Conservation (phyloP, 2,888 invertebrate genomes). For the Linnaemya tessellans region DNA sequence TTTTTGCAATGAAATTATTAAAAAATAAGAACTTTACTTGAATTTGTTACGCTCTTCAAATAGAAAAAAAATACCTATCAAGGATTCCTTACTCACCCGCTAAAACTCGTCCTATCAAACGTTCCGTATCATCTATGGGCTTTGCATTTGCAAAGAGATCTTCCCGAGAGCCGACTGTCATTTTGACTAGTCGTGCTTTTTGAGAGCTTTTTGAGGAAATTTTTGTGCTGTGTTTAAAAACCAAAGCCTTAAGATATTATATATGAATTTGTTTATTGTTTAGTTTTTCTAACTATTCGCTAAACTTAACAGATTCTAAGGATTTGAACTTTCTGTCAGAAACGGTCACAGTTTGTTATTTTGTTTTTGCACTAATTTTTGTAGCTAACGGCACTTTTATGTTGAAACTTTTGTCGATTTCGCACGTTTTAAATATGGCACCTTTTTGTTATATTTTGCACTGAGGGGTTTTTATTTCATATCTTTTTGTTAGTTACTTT, state of each 20-base stretch:
- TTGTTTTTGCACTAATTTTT: neutral
- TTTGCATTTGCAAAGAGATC: constrained; percentile 82
- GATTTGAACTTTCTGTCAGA: constrained; percentile 20
- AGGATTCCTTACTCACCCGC: constrained; percentile 80
- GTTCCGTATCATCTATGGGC: constrained; percentile 82
- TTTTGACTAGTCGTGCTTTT: constrained; percentile 72
- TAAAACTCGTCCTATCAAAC: constrained; percentile 82
- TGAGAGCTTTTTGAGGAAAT: constrained; percentile 61
- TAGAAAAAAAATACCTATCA: neutral
- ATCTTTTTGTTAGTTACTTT: constrained; percentile 20
- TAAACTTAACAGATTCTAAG: constrained; percentile 6
- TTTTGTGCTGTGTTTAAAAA: constrained; percentile 39
- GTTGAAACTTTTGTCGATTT: neutral
- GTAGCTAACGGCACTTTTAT: constrained; percentile 31
- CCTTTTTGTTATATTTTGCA: constrained; percentile 33
- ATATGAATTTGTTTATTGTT: neutral
- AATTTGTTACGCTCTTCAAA: neutral
- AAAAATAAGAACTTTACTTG: too few species aligned
- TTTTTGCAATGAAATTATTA: too few species aligned
- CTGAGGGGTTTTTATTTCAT: constrained; percentile 34
- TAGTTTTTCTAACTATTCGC: neutral
- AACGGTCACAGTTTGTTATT: neutral
- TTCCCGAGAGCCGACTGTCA: constrained; percentile 83
- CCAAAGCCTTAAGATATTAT: neutral
- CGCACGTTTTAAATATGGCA: constrained; percentile 40